Conservation (phyloP, 2,113 vertebrate genomes). For the Aegithalos caudatus region DNA sequence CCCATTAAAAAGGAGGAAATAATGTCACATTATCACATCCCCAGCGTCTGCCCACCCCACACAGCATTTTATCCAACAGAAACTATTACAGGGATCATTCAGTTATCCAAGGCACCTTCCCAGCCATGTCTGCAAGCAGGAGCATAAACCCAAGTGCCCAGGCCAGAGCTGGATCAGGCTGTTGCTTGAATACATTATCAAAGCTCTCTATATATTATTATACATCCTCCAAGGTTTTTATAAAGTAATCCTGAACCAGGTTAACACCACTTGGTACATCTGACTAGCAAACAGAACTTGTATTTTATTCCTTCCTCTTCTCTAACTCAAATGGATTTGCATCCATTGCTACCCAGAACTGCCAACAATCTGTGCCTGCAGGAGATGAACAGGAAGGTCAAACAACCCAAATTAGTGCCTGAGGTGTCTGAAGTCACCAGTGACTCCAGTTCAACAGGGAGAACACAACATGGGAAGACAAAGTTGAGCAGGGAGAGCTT, state of each 20-base stretch:
- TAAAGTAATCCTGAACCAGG: neutral
- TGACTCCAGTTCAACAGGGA: neutral
- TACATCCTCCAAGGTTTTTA: neutral
- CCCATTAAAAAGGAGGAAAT: neutral
- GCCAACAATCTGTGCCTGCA: neutral
- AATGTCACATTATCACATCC: neutral
- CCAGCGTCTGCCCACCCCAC: neutral
- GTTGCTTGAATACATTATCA: neutral
- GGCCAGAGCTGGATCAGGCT: neutral
- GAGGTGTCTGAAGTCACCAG: neutral
- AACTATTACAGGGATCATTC: neutral
- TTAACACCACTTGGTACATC: neutral
- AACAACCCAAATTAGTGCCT: neutral
- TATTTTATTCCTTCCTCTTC: neutral
- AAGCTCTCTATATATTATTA: neutral
- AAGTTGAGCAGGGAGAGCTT: neutral
- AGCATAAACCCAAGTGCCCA: neutral
- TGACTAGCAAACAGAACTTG: neutral
- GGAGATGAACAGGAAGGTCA: neutral
- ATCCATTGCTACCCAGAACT: neutral
- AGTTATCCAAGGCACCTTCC: neutral
- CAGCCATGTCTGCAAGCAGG: neutral
- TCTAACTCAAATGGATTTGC: neutral
- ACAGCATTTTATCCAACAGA: neutral
- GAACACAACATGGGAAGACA: neutral